These are phyloP conservation scores for Alectoris magna DNA, from an alignment of 2,797 vertebrate genomes.

Conservation along the genomic window DNA sequence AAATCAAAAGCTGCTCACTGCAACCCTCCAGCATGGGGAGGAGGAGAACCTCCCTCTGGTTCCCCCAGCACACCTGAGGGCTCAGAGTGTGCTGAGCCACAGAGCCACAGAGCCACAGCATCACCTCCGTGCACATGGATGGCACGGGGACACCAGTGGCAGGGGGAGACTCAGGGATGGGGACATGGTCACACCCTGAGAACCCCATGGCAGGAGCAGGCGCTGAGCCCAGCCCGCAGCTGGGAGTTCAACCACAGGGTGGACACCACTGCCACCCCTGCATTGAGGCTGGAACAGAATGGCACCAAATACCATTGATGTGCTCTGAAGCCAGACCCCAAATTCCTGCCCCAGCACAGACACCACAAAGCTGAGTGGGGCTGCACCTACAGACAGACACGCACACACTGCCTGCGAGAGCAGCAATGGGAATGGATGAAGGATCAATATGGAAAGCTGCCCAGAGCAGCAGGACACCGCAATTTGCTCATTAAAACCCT, in stretches of 20 bases:
- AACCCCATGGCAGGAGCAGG: neutral
- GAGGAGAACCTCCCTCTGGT: neutral
- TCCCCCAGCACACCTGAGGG: fast-evolving
- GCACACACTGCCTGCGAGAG: neutral
- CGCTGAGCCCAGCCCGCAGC: neutral
- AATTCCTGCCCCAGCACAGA: neutral
- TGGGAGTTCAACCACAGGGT: fast-evolving
- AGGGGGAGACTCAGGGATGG: fast-evolving
- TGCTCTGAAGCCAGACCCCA: neutral
- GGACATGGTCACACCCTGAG: neutral
- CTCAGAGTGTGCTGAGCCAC: no score
- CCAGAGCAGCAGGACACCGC: slow-evolving; percentile 39
- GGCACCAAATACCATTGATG: neutral
- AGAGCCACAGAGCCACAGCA: neutral
- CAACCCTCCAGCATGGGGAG: neutral
- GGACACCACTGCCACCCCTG: neutral
- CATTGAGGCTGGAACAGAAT: neutral
- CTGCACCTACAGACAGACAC: slow-evolving; percentile 14
- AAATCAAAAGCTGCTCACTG: neutral
- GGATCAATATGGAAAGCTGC: slow-evolving; percentile 52
- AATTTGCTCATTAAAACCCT: neutral
- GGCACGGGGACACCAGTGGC: fast-evolving
- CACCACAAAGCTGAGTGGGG: neutral
- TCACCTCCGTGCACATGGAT: fast-evolving
- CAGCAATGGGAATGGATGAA: neutral